Percentiles rank a stretch among this genome's conserved stretches.
These are phyloP conservation scores for Drosophila anomelani DNA, from an alignment of 2,888 invertebrate genomes.

Conservation along the genomic window DNA sequence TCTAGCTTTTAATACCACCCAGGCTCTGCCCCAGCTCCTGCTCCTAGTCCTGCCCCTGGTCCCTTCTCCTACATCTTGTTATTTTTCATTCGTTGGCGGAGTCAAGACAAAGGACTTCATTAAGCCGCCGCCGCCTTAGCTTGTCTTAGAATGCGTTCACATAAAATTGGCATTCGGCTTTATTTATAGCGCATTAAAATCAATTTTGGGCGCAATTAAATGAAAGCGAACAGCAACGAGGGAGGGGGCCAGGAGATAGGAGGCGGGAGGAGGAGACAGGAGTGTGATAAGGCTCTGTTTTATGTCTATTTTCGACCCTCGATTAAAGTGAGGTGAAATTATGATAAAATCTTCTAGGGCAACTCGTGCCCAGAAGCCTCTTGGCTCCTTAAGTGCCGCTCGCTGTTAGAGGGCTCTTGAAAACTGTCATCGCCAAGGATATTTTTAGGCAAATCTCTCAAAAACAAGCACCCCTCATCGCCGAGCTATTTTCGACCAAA, in stretches of 20 bases:
- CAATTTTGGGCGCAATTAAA: slow-evolving; percentile 75
- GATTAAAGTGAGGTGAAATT: slow-evolving; percentile 36
- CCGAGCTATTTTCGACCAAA: slow-evolving; percentile 30
- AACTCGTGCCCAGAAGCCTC: slow-evolving; percentile 7
- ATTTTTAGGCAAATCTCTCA: slow-evolving; percentile 38
- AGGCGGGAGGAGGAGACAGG: slow-evolving; percentile 17
- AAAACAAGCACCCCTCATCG: slow-evolving; percentile 8
- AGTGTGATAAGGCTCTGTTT: slow-evolving; percentile 7
- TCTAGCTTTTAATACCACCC: slow-evolving; percentile 18
- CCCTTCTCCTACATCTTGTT: background rate
- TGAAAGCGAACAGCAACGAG: slow-evolving; percentile 35
- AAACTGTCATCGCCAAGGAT: slow-evolving; percentile 34
- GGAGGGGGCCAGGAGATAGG: slow-evolving; percentile 5
- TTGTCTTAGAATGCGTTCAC: slow-evolving; percentile 45
- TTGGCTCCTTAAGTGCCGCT: slow-evolving; percentile 11
- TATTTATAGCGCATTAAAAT: slow-evolving; percentile 78
- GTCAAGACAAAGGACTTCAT: slow-evolving; percentile 65
- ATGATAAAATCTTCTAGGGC: slow-evolving; percentile 16
- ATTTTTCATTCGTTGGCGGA: background rate
- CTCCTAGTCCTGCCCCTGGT: background rate
- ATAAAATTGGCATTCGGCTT: slow-evolving; percentile 65
- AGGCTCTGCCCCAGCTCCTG: background rate
- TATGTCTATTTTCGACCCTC: slow-evolving; percentile 59
- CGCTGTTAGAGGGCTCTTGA: slow-evolving; percentile 17
- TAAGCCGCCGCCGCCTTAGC: slow-evolving; percentile 53